Evolutionary conservation across 1,140 invertebrate genomes (phyloP), one percentile per base, ranked within the genome.

Genomic region (Zaprionus camerounensis): DNA sequence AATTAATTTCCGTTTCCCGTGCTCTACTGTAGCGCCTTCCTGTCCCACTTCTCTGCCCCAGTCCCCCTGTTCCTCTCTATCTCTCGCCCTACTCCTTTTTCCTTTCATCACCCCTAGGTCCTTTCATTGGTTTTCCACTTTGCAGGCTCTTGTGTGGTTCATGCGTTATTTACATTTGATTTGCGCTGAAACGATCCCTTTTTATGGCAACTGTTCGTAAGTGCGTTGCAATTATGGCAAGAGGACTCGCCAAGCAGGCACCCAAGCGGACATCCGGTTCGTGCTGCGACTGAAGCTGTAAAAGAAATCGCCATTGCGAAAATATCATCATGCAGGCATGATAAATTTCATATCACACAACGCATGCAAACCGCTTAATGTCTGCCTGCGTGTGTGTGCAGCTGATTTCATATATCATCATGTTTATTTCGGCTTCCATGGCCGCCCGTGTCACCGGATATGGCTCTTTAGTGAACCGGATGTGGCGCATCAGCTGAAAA

Each of bases 1-100:
- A 90, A 90, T 85, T 90, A 75, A 90, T 90, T 90, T 90, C 85
- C 85, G 81, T 75, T 90, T 90, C 76, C 85, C 59, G 53, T 71
- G 44, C 34, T 46, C 46, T 58, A 28, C 56, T 62, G 56, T 58
- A 34, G 9, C 31, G 11, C 9, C 31, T 11, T 17, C 31, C 11
- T 36, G 55, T 26, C 28, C 22, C 24, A 17, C 20, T 15, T 53
- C 31, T 28, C 12, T 46, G 22, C 41, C 5, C 15, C 38, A 15
- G 13, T 6, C 38, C 1, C 38, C 13, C 57, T 20, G n/a, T 12
- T 3, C 4, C 15, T 31, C 17, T n/a, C 24, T 15, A 9, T 38
- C 28, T 4, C 34, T 4, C 12, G 0, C 11, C 12, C 12, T 44
- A n/a, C 41, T 12, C 46, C 3, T 26, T 13, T 44, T 31, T 15